Evolutionary conservation across 2,888 invertebrate species (phyloP).

Genomic region (Aricia artaxerxes): DNA sequence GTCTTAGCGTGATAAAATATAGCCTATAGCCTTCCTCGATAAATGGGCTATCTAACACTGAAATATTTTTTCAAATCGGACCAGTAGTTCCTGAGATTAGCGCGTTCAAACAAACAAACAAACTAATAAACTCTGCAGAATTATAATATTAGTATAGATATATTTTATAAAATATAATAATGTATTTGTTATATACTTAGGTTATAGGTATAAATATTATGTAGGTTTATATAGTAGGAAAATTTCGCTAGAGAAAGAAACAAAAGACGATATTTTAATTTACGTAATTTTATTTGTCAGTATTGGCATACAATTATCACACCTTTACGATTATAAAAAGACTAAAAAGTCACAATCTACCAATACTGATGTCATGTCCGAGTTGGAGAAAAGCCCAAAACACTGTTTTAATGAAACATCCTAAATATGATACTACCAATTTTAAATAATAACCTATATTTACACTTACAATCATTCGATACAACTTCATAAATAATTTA

Average conservation of each 20-base stretch:
- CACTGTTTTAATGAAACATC: conserved; percentile 44
- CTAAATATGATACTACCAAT: conserved; percentile 67
- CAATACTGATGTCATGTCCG: conserved; percentile 46
- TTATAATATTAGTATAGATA: too few relatives aligned
- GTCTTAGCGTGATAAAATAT: too few relatives aligned
- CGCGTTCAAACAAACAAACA: too few relatives aligned
- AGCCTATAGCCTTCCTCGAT: too few relatives aligned
- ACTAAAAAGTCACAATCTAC: conserved; percentile 31
- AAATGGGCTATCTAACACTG: too few relatives aligned
- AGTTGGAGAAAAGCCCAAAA: conserved; percentile 42
- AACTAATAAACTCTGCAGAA: too few relatives aligned
- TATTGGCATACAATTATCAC: conserved; percentile 50
- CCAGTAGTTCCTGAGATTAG: too few relatives aligned
- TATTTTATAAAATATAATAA: too few relatives aligned
- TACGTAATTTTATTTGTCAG: conserved; percentile 66
- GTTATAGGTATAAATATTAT: too few relatives aligned
- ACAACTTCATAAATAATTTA: conserved; percentile 49
- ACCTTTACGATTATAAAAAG: conserved; percentile 17
- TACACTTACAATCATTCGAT: conserved; percentile 71
- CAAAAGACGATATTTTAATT: conserved; percentile 44
- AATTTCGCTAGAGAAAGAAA: conserved; percentile 36
- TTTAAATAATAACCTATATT: conserved; percentile 78
- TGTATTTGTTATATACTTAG: too few relatives aligned
- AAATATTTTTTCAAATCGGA: too few relatives aligned
- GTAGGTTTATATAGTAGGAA: background rate